A percentile compares a stretch with the other conserved stretches of the same genome.
Conservation (phyloP, 2,888 invertebrate species). For the Hololepta plana region DNA sequence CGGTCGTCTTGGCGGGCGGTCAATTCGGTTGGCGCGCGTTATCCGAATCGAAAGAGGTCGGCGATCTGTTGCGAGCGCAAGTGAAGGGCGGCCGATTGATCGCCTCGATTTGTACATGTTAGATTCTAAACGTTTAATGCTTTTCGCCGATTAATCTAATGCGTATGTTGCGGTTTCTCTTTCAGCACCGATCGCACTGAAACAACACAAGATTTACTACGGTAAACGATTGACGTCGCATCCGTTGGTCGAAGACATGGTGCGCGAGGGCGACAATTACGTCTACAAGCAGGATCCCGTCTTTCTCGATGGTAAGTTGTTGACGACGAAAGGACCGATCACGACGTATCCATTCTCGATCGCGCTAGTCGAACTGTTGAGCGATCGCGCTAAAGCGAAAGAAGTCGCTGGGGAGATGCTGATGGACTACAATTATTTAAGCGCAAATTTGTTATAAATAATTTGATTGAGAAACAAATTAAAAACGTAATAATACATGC, state of each 20-base stretch:
- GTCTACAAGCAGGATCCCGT: conserved; percentile 16
- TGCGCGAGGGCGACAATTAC: conserved; percentile 12
- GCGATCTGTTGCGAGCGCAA: neutral
- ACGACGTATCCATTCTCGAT: conserved; percentile 81
- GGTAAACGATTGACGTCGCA: conserved; percentile 12
- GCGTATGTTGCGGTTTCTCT: too few species aligned
- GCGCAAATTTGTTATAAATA: too few species aligned
- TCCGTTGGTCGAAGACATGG: conserved; percentile 10
- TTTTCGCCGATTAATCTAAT: too few species aligned
- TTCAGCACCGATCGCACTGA: conserved; percentile 12
- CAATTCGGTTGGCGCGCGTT: conserved; percentile 3
- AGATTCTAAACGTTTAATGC: too few species aligned
- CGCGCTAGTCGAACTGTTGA: conserved; percentile 53
- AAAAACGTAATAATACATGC: too few species aligned
- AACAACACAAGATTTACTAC: conserved; percentile 11
- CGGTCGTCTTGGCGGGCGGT: neutral
- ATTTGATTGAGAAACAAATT: too few species aligned
- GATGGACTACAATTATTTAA: conserved; percentile 10
- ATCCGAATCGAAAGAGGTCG: conserved; percentile 1
- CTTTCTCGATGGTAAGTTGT: conserved; percentile 38
- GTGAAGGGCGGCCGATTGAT: neutral
- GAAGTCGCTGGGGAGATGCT: conserved; percentile 57
- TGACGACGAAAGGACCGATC: conserved; percentile 77
- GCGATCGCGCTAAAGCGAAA: conserved; percentile 45
- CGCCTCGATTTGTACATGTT: conserved; percentile 2